Evolutionary conservation across 2,797 vertebrate genomes (phyloP), one percentile per base, ranked within the genome.

Genomic region (Apogon hyalosoma): DNA sequence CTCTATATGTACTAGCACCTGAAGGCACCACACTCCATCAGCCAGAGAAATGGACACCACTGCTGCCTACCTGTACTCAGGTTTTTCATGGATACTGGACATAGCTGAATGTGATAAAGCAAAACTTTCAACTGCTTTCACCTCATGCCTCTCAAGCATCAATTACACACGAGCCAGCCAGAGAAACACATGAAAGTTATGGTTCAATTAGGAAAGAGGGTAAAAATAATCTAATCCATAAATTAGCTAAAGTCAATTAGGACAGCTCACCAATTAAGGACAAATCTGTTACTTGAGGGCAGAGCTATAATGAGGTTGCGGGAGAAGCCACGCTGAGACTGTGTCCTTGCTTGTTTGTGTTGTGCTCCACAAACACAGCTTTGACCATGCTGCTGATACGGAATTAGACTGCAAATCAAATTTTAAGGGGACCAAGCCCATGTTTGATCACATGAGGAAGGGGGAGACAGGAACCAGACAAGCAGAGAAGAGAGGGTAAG

Each of bases 211-310:
- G 65, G 63, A 63, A 47, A 79, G 59, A 75, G 87, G 87, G 75
- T 88, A 90, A 91, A 92, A 94, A 91, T 90, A 90, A 91, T 88
- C 80, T 77, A 90, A 92, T 93, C 86, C 86, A 89, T 89, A 86
- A 93, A 93, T 91, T 89, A 93, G 86, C 86, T 85, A 77, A 91
- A 92, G 91, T 91, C 88, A 92, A 91, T 93, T 90, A 92, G 91
- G 88, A 90, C 88, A 91, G 87, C 79, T 88, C 77, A 68, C 72
- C 84, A 92, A 91, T 92, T 90, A 92, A 85, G 86, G 86, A 87
- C 82, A 85, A 90, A 88, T 89, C 71, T 90, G 88, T 87, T 86
- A 85, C 86, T 92, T 73, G 82, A 90, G 90, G 89, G 87, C 89
- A 85, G 12, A 63, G 84, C 76, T 79, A 41, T 87, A 90, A 92